A percentile compares a stretch with the other conserved stretches of the same genome.
These are phyloP conservation scores for Poeciliopsis turrubarensis DNA, from an alignment of 2,113 vertebrate genomes.

Conservation along the genomic window DNA sequence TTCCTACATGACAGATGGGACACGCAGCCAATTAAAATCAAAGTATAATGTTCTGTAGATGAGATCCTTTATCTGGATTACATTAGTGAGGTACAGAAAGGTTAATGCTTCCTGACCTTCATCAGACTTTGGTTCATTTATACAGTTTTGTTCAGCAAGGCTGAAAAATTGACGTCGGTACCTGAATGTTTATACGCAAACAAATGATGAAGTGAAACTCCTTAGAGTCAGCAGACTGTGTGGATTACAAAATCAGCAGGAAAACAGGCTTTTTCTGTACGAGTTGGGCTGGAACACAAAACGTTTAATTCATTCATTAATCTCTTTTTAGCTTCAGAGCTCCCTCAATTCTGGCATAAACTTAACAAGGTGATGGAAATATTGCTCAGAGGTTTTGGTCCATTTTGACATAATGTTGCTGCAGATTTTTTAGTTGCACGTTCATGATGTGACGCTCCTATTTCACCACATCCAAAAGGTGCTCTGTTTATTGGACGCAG, in stretches of 20 bases:
- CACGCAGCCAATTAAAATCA: slow-evolving; percentile 34
- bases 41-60: slow-evolving; percentile 39
- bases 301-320: slow-evolving; percentile 17
- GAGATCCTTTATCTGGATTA: slow-evolving; percentile 43
- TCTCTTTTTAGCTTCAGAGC: neutral
- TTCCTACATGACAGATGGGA: slow-evolving; percentile 39
- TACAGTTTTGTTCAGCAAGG: slow-evolving; percentile 46
- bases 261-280: slow-evolving; percentile 19
- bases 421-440: neutral
- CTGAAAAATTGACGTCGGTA: slow-evolving; percentile 37
- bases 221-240: slow-evolving; percentile 30
- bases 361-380: no score
- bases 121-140: slow-evolving; percentile 30
- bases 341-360: no score
- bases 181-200: slow-evolving; percentile 47
- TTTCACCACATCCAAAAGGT: neutral
- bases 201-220: slow-evolving; percentile 40
- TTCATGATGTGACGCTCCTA: neutral
- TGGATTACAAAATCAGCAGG: slow-evolving; percentile 25
- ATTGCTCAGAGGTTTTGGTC: no score
- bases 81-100: slow-evolving; percentile 34
- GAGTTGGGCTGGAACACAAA: slow-evolving; percentile 21
- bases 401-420: no score
- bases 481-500: neutral
- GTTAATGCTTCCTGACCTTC: slow-evolving; percentile 47